Evolutionary conservation across 1,140 invertebrate genomes (phyloP), one percentile per base, ranked within the genome.

Genomic region (Sitodiplosis mosellana): DNA sequence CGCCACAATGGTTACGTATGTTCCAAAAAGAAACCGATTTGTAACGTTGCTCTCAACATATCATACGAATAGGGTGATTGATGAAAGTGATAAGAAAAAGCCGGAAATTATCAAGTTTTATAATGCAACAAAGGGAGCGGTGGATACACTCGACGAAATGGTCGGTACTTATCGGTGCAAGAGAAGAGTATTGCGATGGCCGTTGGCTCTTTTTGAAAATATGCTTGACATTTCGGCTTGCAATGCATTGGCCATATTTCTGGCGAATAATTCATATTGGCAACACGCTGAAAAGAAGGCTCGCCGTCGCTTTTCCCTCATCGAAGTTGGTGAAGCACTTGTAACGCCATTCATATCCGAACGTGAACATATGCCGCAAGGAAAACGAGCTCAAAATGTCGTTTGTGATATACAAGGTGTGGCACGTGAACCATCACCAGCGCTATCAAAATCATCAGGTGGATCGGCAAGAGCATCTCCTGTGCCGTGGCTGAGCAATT

Each of bases 141-240:
- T 42, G 7, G 18, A 42, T 19, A 42, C 40, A 15, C 8, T 42
- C 8, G 40, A 42, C 18, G 8, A 42, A 15, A 42, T 42, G 40
- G 15, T 42, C 7, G 40, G 7, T 15, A 42, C 40, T 7, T 42
- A 42, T 41, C 6, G 11, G 18, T 7, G 7, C 11, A 11, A 41
- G 18, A 11, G 38, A 41, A 15, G 17, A 41, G 18, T 17, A 41
- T 41, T 41, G 6, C 38, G 38, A 7, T 41, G 38, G 38, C 15
- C 38, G 7, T 7, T 41, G 11, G 11, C 38, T 7, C 6, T 41
- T 7, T 41, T 41, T 15, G 11, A 41, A 7, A 41, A 41, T 15
- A 49, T 60, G 15, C 38, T 62, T 43, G 59, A 61, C 41, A 41
- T 41, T 18, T n/a, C 17, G 7, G 38, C 11, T 41, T 15, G 11